Conservation (phyloP, 2,113 vertebrate genomes). For the Charina bottae region DNA sequence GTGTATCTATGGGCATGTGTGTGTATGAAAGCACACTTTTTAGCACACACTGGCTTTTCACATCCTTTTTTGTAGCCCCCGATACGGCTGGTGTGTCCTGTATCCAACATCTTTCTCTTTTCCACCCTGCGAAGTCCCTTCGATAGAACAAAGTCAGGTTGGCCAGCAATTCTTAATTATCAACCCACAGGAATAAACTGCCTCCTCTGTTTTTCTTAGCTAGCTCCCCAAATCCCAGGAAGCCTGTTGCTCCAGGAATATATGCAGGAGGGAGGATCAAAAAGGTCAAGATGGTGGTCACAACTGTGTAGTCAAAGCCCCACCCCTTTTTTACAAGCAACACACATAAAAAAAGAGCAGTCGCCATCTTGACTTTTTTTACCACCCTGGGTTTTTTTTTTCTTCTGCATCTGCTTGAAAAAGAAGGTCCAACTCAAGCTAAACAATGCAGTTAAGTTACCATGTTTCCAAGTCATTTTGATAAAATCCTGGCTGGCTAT, state of each 20-base stretch:
- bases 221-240: background rate
- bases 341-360: too few relatives aligned
- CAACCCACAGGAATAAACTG: background rate
- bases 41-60: background rate
- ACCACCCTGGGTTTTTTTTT: too few relatives aligned
- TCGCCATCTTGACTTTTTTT: too few relatives aligned
- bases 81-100: background rate
- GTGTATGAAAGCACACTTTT: background rate
- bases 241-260: background rate
- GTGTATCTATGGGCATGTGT: background rate
- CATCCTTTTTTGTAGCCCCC: background rate
- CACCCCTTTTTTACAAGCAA: too few relatives aligned
- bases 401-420: too few relatives aligned
- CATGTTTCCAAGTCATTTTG: too few relatives aligned
- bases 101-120: background rate
- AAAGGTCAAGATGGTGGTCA: too few relatives aligned
- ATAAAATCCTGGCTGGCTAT: too few relatives aligned
- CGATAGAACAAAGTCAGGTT: background rate
- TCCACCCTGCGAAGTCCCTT: background rate
- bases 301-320: too few relatives aligned
- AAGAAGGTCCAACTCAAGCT: too few relatives aligned
- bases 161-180: background rate
- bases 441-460: too few relatives aligned
- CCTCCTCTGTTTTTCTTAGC: background rate
- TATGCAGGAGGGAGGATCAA: background rate